Conservation (phyloP, 2,888 invertebrate genomes). For the Hyposoter didymator region DNA sequence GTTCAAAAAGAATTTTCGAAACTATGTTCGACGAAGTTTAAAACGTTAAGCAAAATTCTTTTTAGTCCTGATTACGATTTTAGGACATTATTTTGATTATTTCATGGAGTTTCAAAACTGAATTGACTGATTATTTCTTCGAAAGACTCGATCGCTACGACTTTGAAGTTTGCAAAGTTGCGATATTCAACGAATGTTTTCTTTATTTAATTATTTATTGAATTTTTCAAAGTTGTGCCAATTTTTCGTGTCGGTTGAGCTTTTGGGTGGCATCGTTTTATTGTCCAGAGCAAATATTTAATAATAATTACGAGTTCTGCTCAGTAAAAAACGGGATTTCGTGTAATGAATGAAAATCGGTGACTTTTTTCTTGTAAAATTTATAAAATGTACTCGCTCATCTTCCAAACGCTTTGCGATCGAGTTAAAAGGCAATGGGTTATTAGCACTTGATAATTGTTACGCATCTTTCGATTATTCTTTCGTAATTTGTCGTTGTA, state of each 20-base stretch:
- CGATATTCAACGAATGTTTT: too few relatives aligned
- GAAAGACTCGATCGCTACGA: not conserved
- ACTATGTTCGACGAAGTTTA: not conserved
- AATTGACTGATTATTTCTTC: not conserved
- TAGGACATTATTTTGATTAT: not conserved
- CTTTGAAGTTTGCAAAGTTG: too few relatives aligned
- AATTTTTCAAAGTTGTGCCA: too few relatives aligned
- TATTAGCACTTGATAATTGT: conserved; percentile 14
- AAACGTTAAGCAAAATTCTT: not conserved
- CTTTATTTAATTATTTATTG: too few relatives aligned
- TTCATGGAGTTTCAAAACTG: not conserved
- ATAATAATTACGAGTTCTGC: too few relatives aligned
- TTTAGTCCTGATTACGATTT: not conserved
- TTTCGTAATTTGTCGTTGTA: conserved; percentile 11
- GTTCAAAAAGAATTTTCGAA: not conserved
- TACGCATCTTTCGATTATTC: conserved; percentile 28
- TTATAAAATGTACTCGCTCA: not conserved
- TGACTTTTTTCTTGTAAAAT: not conserved
- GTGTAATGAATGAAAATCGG: not conserved
- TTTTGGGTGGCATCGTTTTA: too few relatives aligned
- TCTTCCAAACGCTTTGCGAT: not conserved
- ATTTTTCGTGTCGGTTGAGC: too few relatives aligned
- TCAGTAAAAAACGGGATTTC: too few relatives aligned
- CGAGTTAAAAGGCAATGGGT: not conserved
- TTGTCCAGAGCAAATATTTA: too few relatives aligned